A percentile compares a stretch with the other conserved stretches of the same genome.
phyloP scores from a whole-genome alignment of 2,797 vertebrate genomes.

The Cyprinella venusta region DNA sequence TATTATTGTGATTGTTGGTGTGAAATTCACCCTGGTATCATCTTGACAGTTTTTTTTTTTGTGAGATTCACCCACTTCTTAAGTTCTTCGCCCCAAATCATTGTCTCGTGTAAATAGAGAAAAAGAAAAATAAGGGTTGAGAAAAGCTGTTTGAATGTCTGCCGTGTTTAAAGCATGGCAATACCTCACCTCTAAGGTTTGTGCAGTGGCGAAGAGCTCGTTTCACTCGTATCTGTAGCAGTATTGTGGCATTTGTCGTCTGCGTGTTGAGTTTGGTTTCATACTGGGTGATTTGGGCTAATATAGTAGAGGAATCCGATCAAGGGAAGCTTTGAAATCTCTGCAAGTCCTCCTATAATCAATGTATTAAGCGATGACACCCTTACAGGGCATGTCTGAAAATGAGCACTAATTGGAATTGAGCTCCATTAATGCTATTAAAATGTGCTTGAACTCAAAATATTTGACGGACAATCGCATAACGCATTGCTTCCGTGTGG shows the following conservation, averaged over 20 bases:
- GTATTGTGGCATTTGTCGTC: neutral
- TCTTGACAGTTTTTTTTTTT: neutral
- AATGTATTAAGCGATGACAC: neutral
- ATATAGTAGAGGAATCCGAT: neutral
- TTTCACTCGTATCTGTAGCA: neutral
- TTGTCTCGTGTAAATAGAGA: constrained; percentile 7
- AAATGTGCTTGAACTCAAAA: neutral
- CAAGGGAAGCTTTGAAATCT: constrained; percentile 2
- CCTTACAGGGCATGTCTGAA: neutral
- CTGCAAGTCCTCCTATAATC: constrained; percentile 10
- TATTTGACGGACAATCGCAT: neutral
- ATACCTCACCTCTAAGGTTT: constrained; percentile 16
- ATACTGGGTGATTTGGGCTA: neutral
- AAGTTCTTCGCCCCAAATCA: constrained; percentile 15
- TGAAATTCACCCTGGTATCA: neutral
- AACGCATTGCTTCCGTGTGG: neutral
- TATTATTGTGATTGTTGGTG: neutral
- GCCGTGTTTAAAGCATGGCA: constrained; percentile 13
- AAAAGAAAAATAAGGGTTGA: neutral
- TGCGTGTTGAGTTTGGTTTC: neutral
- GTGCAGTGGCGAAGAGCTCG: constrained; percentile 14
- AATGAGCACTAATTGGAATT: neutral
- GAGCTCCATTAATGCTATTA: too few species aligned
- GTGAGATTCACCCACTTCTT: constrained; percentile 1
- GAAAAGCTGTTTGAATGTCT: constrained; percentile 7